A percentile compares a stretch with the other conserved stretches of the same genome.
phyloP scores from a whole-genome alignment of 2,113 vertebrate species.

The Tylochromis polylepis region DNA sequence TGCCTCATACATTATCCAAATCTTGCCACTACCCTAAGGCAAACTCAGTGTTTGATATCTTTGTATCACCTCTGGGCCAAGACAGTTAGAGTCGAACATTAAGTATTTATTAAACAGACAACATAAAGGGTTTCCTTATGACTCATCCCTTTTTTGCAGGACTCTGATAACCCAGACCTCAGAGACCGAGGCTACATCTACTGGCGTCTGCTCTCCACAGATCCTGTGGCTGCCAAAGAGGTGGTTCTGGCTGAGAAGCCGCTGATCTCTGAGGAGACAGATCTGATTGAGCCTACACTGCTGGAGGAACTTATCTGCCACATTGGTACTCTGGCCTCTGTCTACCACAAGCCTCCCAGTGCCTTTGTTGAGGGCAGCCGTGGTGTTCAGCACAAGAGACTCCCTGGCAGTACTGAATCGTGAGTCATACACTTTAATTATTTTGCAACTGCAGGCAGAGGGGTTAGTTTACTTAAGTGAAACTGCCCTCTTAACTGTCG shows the following conservation, averaged over 20 bases:
- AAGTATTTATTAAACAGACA: conserved; percentile 21
- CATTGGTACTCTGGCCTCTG: conserved; percentile 92
- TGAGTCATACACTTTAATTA: conserved; percentile 72
- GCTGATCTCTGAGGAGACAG: conserved; percentile 95
- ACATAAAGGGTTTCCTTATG: neutral
- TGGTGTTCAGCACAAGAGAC: conserved; percentile 87
- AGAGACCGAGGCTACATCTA: conserved; percentile 97
- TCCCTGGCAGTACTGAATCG: conserved; percentile 86
- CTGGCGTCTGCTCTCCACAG: conserved; percentile 98
- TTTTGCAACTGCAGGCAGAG: neutral
- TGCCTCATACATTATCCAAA: neutral
- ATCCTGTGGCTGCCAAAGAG: conserved; percentile 95
- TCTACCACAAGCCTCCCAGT: conserved; percentile 97
- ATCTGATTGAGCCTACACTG: conserved; percentile 94
- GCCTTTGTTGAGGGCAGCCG: conserved; percentile 97
- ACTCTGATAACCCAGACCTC: conserved; percentile 96
- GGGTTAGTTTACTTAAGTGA: neutral
- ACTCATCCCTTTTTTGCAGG: conserved; percentile 63
- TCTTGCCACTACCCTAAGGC: neutral
- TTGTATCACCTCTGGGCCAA: neutral
- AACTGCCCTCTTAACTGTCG: neutral
- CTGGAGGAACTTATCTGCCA: conserved; percentile 98
- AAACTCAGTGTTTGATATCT: neutral
- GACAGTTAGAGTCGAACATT: neutral
- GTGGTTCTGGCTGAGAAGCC: conserved; percentile 97